These are phyloP conservation scores for Bhutanitis thaidina DNA, from an alignment of 2,888 invertebrate genomes.

Conservation along the genomic window DNA sequence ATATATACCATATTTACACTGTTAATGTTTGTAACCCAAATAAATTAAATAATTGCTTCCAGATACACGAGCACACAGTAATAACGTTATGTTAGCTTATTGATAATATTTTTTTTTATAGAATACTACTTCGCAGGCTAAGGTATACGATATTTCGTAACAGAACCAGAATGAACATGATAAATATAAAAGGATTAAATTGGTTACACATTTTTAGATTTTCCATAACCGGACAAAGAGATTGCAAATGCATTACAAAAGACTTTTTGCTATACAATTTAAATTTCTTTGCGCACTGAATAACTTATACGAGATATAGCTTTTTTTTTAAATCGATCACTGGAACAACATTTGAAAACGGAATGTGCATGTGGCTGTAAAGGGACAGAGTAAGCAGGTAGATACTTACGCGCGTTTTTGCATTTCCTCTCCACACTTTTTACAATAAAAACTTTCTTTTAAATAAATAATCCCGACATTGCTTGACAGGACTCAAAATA, in stretches of 20 bases:
- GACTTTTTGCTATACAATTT: slow-evolving; percentile 37
- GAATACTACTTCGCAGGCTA: not conserved
- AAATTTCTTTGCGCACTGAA: slow-evolving; percentile 30
- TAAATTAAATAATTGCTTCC: slow-evolving; percentile 27
- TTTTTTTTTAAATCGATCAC: slow-evolving; percentile 57
- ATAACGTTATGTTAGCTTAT: slow-evolving; percentile 21
- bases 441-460: slow-evolving; percentile 79
- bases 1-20: slow-evolving; percentile 25
- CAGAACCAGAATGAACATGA: slow-evolving; percentile 26
- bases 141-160: slow-evolving; percentile 6
- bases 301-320: slow-evolving; percentile 49
- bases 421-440: slow-evolving; percentile 77
- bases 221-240: slow-evolving; percentile 46
- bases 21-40: slow-evolving; percentile 32
- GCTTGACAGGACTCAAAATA: slow-evolving; percentile 75
- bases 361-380: slow-evolving; percentile 72
- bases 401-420: slow-evolving; percentile 65
- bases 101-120: slow-evolving; percentile 24
- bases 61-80: slow-evolving; percentile 14
- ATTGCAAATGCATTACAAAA: slow-evolving; percentile 50
- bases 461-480: slow-evolving; percentile 76
- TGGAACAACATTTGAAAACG: slow-evolving; percentile 60
- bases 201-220: slow-evolving; percentile 38
- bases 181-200: slow-evolving; percentile 57
- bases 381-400: slow-evolving; percentile 72